Base-by-base conservation (phyloP, 2,113 vertebrate genomes). In the Gavia stellata region DNA sequence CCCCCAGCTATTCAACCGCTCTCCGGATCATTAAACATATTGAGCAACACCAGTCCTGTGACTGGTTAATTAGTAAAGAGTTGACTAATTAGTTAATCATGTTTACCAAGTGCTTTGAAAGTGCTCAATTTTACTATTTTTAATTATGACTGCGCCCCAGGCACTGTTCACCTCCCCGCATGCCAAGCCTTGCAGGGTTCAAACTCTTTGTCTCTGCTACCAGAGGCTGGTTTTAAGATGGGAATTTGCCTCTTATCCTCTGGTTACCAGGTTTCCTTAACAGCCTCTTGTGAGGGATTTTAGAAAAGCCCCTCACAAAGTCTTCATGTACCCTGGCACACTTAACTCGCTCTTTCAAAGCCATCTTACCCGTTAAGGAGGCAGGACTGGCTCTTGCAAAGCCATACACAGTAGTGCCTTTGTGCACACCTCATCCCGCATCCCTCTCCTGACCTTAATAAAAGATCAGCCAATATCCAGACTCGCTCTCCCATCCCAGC, bases 51-150 rank as follows among this genome's bases (percentile, higher is more conserved):
- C 79, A 15, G 96, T 95, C 96, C 93, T 90, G 92, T 96, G 88
- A 96, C 95, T 94, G 91, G 97, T 95, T 95, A 96, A 94, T 96
- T 96, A 96, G 95, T 95, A 94, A 97, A 97, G 94, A 92, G 92
- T 86, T 90, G 92, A 92, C 94, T 97, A 95, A 97, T 97, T 96
- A 97, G 92, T 94, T 96, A 95, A 96, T 94, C 80, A 9, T 96
- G 94, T 96, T 97, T 97, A 95, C 89, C 6, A 34, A 94, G 92
- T 13, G 78, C 94, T 96, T 92, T 94, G 86, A 90, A 86, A 94
- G 90, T 36, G 74, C 90, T 96, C 85, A 86, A 15, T 93, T 90
- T 95, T 92, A 92, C 92, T 96, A 90, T 90, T 89, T 85, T 92
- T 85, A 91, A 94, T 97, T 88, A 91, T 74, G 95, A 58, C 34